Evolutionary conservation across 2,797 vertebrate species (phyloP).

Genomic region (Argya squamiceps): DNA sequence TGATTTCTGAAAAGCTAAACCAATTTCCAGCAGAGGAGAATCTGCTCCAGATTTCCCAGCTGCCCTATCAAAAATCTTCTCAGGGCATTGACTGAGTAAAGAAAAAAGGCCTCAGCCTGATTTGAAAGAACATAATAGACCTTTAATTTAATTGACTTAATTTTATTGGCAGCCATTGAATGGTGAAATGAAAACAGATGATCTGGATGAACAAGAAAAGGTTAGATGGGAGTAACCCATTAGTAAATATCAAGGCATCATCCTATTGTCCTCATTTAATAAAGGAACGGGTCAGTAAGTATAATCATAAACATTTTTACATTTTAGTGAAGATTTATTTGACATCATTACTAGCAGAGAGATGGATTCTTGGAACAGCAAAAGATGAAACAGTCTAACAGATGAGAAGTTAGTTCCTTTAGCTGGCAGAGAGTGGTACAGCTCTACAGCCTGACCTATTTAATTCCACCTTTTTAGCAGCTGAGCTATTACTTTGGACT

Average conservation of each 20-base stretch:
- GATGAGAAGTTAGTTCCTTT: conserved; percentile 1
- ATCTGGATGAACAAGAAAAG: conserved; percentile 49
- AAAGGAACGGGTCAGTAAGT: conserved; percentile 18
- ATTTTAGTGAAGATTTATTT: conserved; percentile 64
- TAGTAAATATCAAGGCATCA: conserved; percentile 60
- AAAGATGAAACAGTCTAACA: neutral
- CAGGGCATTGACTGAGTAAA: conserved; percentile 13
- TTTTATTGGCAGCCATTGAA: conserved; percentile 55
- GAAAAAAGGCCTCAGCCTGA: conserved; percentile 32
- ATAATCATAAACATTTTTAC: conserved; percentile 57
- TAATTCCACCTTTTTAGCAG: neutral
- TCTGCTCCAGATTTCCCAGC: conserved; percentile 45
- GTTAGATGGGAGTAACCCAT: conserved; percentile 53
- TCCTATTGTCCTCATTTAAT: conserved; percentile 62
- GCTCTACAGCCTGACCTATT: neutral
- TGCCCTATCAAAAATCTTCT: conserved; percentile 46
- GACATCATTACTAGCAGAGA: conserved; percentile 15
- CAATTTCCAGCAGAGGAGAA: conserved; percentile 38
- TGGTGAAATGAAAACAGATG: conserved; percentile 60
- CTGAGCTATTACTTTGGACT: neutral
- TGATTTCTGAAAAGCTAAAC: conserved; percentile 48
- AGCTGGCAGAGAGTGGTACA: neutral
- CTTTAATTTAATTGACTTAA: conserved; percentile 61
- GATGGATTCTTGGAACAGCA: conserved; percentile 27
- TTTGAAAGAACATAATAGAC: conserved; percentile 46